Base-by-base conservation (phyloP, 2,888 invertebrate species). In the Ochropleura plecta region DNA sequence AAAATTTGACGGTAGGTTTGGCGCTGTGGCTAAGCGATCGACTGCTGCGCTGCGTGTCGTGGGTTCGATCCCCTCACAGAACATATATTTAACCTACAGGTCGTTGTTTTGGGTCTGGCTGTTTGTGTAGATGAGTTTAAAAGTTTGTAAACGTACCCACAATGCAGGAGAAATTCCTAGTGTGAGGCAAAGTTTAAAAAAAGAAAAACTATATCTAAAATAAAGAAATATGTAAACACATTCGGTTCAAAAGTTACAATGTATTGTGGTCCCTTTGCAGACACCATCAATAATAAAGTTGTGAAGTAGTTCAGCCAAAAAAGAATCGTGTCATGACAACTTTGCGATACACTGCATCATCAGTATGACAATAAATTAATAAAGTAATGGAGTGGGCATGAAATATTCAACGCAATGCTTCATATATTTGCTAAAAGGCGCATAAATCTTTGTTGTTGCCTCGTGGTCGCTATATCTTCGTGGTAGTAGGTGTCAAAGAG, bases 301-400 rank as follows among this genome's bases (percentile, higher is more conserved):
- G 1, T 3, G 10, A 69, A 75, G 18, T 60, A 42, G 30, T 51
- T 51, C 5, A 4, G 65, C 5, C 40, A 46, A 70, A 70, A 70
- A 70, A 46, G 14, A n/a, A 59, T 16, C 40, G 53, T 46, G 16
- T 60, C 12, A 51, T 10, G 30, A 57, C 48, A 76, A 63, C 53
- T 73, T 76, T 9, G 10, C 40, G n/a, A 77, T 62, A 62, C 55
- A 81, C 30, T 74, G 20, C 77, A 73, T 78, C 70, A 63, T 70
- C 67, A 69, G 65, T 48, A 65, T 71, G 76, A 79, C 79, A 79
- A 77, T 86, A 84, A 76, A 84, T 79, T 82, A 83, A 83, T 84
- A 82, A 82, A 62, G 66, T 67, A 86, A 84, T 83, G 80, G 78
- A 82, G 67, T 81, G 72, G 55, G 69, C 48, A 82, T 86, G 78